phyloP scores from a whole-genome alignment of 1,140 invertebrate genomes.

The Bombyx mori region ASM3026992v2 NC_085121.1:8685001-8685500 shows the following conservation, averaged over 20 bases:
- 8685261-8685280: conserved; percentile 59
- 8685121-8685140: background rate
- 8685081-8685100: no score
- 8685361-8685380: conserved; percentile 34
- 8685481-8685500: conserved; percentile 37
- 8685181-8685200: conserved; percentile 18
- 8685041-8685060: no score
- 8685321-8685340: conserved; percentile 34
- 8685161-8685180: conserved; percentile 38
- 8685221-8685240: conserved; percentile 29
- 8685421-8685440: conserved; percentile 38
- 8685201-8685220: conserved; percentile 33
- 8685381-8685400: conserved; percentile 24
- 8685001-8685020: no score
- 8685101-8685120: no score
- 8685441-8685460: conserved; percentile 6
- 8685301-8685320: conserved; percentile 27
- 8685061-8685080: no score
- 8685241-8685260: conserved; percentile 38
- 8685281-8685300: conserved; percentile 33
- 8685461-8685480: conserved; percentile 31
- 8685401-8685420: conserved; percentile 46
- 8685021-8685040: no score
- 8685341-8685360: conserved; percentile 29
- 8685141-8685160: conserved; percentile 25